A percentile compares a stretch with the other conserved stretches of the same genome.
phyloP scores from a whole-genome alignment of 2,888 invertebrate species.

The Calameuta filiformis region DNA sequence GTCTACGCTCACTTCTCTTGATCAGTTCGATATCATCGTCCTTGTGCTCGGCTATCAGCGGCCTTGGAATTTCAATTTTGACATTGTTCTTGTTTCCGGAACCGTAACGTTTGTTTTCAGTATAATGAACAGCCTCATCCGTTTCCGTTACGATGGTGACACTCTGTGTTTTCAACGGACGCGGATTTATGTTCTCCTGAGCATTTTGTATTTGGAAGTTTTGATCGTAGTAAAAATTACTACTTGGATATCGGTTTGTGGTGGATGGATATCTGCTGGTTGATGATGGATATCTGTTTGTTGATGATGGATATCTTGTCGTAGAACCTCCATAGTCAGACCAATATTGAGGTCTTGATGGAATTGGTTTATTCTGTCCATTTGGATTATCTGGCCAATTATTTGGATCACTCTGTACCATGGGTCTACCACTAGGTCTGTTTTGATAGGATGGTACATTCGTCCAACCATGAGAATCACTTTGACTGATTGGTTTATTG shows the following conservation, averaged over 20 bases:
- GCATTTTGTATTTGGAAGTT: slow-evolving; percentile 13
- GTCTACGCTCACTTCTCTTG: slow-evolving; percentile 2
- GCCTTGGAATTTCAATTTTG: slow-evolving; percentile 30
- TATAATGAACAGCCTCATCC: slow-evolving; percentile 16
- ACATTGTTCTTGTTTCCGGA: slow-evolving; percentile 14
- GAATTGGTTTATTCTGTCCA: slow-evolving; percentile 13
- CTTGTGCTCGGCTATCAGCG: slow-evolving; percentile 21
- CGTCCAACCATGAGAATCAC: slow-evolving; percentile 7
- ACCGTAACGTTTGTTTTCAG: slow-evolving; percentile 9
- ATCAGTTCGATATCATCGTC: slow-evolving; percentile 8
- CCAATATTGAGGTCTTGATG: neutral
- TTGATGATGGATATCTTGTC: neutral
- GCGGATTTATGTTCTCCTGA: slow-evolving; percentile 16
- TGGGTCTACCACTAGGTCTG: slow-evolving; percentile 12
- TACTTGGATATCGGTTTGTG: slow-evolving; percentile 10
- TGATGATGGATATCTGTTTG: neutral
- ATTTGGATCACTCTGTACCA: neutral
- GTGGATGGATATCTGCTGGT: neutral
- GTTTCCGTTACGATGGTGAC: slow-evolving; percentile 32
- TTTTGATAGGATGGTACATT: slow-evolving; percentile 17
- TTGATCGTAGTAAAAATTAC: slow-evolving; percentile 6
- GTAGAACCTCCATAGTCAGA: neutral
- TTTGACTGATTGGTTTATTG: neutral
- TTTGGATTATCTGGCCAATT: slow-evolving; percentile 4
- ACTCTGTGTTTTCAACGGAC: slow-evolving; percentile 30